A percentile compares a stretch with the other conserved stretches of the same genome.
These are phyloP conservation scores for Palythoa grandis DNA, from an alignment of 92 coral and sea anemone species.

Conservation along the genomic window DNA sequence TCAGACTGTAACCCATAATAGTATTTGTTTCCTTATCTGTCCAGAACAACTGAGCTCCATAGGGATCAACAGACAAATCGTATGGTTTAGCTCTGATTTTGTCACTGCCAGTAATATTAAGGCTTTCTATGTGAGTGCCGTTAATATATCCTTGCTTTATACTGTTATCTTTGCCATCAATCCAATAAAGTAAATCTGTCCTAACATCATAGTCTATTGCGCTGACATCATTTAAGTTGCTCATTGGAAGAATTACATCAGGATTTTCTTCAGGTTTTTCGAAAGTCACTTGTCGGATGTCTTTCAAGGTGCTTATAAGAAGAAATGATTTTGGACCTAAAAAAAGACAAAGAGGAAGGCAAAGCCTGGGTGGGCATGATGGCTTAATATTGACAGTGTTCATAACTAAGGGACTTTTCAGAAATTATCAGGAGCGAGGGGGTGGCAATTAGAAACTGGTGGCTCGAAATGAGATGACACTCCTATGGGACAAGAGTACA, in stretches of 20 bases:
- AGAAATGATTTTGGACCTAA: slow-evolving; percentile 83
- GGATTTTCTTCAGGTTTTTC: slow-evolving; percentile 76
- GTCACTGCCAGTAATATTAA: slow-evolving; percentile 34
- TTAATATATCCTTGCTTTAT: slow-evolving; percentile 75
- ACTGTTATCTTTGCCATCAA: slow-evolving; percentile 51
- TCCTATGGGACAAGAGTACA: too few species aligned
- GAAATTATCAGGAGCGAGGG: too few species aligned
- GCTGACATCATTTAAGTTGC: slow-evolving; percentile 58
- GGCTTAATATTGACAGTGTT: too few species aligned
- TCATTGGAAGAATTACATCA: slow-evolving; percentile 78
- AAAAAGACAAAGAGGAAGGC: neutral
- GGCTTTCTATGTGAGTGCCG: slow-evolving; percentile 58
- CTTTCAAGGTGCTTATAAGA: slow-evolving; percentile 76
- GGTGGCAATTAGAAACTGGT: too few species aligned
- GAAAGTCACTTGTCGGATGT: slow-evolving; percentile 78
- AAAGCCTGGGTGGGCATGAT: too few species aligned
- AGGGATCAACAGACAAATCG: slow-evolving; percentile 92
- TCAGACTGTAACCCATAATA: slow-evolving; percentile 88
- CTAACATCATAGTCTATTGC: slow-evolving; percentile 85
- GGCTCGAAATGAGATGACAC: too few species aligned
- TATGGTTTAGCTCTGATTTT: slow-evolving; percentile 54
- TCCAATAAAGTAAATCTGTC: slow-evolving; percentile 87
- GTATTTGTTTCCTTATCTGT: slow-evolving; percentile 71
- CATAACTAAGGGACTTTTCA: too few species aligned
- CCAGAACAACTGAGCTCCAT: slow-evolving; percentile 90